Evolutionary conservation across 2,888 invertebrate genomes (phyloP).

Genomic region (Balanococcus diminutus): DNA sequence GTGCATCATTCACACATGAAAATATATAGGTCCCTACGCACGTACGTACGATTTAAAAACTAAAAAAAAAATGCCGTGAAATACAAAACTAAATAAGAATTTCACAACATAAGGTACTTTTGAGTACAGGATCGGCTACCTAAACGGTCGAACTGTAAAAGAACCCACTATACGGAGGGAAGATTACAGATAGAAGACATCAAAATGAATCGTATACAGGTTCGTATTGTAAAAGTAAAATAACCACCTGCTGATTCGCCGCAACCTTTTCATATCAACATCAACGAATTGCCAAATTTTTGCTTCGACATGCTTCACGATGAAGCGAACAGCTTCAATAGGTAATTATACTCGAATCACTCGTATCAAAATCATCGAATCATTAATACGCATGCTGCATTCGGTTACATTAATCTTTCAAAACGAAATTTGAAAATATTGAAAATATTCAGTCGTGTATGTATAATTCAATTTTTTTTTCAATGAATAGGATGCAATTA

Average conservation of each 20-base stretch:
- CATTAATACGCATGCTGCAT: not conserved
- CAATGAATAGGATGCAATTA: not conserved
- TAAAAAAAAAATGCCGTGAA: not conserved
- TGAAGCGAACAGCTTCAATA: not conserved
- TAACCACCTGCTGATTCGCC: constrained; percentile 13
- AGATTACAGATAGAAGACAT: not conserved
- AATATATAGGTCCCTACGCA: not conserved
- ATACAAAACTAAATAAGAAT: not conserved
- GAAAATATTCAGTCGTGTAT: no score
- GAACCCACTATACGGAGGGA: not conserved
- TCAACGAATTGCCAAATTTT: not conserved
- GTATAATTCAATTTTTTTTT: not conserved
- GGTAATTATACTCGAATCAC: not conserved
- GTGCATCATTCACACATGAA: no score
- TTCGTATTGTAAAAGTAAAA: not conserved
- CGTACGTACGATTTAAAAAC: not conserved
- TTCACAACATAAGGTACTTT: not conserved
- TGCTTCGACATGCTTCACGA: not conserved
- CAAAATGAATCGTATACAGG: not conserved
- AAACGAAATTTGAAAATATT: not conserved
- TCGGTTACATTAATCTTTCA: not conserved
- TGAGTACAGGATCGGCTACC: not conserved
- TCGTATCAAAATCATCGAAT: not conserved
- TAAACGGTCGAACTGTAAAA: not conserved
- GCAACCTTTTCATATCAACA: constrained; percentile 18